Percentiles rank a stretch among this genome's conserved stretches.
Evolutionary conservation across 2,113 vertebrate genomes (phyloP).

Genomic region (Neolamprologus variostigma): DNA sequence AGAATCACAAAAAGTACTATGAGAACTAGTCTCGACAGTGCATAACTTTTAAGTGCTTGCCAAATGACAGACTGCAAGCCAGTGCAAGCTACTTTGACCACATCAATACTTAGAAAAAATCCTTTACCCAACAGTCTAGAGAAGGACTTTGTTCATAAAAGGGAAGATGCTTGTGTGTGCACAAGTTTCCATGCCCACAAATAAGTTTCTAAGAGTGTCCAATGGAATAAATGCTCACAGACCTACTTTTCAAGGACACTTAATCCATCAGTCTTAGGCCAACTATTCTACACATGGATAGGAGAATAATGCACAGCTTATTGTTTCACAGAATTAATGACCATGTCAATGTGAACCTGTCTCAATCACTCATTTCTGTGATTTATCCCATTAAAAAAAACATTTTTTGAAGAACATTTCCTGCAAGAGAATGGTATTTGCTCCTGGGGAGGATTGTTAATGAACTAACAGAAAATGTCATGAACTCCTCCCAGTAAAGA

Average conservation of each 20-base stretch:
- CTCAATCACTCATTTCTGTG: not conserved
- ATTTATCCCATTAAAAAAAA: not conserved
- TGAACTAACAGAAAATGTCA: not conserved
- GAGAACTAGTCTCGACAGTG: not conserved
- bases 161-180: not conserved
- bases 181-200: not conserved
- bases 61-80: not conserved
- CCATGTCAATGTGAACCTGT: not conserved
- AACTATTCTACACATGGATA: not conserved
- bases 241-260: not conserved
- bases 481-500: not conserved
- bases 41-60: constrained; percentile 9
- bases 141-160: not conserved
- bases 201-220: not conserved
- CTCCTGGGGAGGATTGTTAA: not conserved
- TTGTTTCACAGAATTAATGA: not conserved
- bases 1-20: not conserved
- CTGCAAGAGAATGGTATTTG: not conserved
- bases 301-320: not conserved
- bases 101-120: not conserved
- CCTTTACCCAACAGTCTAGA: not conserved
- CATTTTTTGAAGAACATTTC: not conserved
- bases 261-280: not conserved
- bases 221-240: not conserved
- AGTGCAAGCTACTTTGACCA: not conserved